Conservation (phyloP, 2,113 vertebrate genomes). For the Ammodytes dubius region DNA sequence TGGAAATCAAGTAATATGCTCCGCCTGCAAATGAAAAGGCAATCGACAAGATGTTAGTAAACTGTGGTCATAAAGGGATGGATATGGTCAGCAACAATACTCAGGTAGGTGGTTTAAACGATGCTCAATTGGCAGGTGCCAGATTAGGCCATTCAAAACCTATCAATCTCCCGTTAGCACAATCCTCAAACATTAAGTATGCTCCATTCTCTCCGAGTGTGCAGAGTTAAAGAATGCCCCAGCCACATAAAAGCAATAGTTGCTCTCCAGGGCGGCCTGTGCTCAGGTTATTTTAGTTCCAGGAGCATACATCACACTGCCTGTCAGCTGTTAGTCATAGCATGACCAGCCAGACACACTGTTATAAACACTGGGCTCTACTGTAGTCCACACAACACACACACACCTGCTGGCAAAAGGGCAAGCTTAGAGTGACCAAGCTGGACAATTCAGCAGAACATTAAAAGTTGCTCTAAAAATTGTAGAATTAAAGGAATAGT, state of each 20-base stretch:
- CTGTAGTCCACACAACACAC: too few relatives aligned
- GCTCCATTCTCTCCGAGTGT: neutral
- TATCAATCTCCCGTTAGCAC: neutral
- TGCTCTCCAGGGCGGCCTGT: neutral
- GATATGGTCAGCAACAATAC: too few relatives aligned
- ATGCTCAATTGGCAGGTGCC: too few relatives aligned
- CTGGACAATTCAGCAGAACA: too few relatives aligned
- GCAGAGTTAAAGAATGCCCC: neutral
- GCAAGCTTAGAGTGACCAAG: too few relatives aligned
- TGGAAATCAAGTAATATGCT: constrained; percentile 98
- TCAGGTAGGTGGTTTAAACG: too few relatives aligned
- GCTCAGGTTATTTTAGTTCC: constrained; percentile 15
- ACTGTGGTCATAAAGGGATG: neutral
- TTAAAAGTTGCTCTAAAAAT: too few relatives aligned
- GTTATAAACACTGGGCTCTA: too few relatives aligned
- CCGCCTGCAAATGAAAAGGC: constrained; percentile 84
- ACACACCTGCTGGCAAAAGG: too few relatives aligned
- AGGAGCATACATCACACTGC: constrained; percentile 6
- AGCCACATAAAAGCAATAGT: neutral
- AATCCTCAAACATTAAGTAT: neutral
- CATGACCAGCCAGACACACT: neutral
- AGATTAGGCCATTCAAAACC: too few relatives aligned
- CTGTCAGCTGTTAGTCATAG: neutral
- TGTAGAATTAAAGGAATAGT: too few relatives aligned
- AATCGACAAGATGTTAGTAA: neutral